Conservation (phyloP, 2,113 vertebrate genomes). For the Tenebrosternarchus preto region DNA sequence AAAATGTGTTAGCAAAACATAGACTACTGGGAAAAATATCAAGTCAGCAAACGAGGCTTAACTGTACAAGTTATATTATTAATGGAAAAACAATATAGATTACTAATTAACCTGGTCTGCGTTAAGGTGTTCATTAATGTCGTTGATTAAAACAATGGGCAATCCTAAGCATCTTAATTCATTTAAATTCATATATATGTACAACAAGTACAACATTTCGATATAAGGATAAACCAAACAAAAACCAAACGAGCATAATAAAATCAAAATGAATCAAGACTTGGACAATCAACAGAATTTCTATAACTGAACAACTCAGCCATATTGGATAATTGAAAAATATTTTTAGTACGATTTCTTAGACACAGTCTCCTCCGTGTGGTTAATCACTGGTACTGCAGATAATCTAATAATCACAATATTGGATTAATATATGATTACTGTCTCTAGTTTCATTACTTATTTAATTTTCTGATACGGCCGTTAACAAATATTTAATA, state of each 20-base stretch:
- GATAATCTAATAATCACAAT: neutral
- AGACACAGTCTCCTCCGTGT: slow-evolving; percentile 59
- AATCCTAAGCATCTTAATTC: too few species aligned
- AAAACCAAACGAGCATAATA: too few species aligned
- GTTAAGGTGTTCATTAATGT: too few species aligned
- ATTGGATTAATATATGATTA: neutral
- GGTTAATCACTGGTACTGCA: slow-evolving; percentile 30
- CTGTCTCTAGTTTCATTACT: neutral
- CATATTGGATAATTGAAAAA: too few species aligned
- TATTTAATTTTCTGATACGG: too few species aligned
- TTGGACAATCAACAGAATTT: neutral
- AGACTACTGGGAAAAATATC: slow-evolving; percentile 9
- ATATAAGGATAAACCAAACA: neutral
- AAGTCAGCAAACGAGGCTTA: slow-evolving; percentile 23
- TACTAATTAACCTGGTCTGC: too few species aligned
- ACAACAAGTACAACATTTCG: neutral
- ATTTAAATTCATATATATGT: neutral
- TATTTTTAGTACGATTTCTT: neutral
- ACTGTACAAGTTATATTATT: neutral
- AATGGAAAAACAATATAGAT: neutral
- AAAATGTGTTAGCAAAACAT: slow-evolving; percentile 47
- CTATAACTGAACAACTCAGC: neutral
- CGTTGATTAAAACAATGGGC: too few species aligned
- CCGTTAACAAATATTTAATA: too few species aligned
- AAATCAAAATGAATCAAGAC: too few species aligned